Base-by-base conservation (phyloP, 2,888 invertebrate genomes). In the Aleiodes alternator region DNA sequence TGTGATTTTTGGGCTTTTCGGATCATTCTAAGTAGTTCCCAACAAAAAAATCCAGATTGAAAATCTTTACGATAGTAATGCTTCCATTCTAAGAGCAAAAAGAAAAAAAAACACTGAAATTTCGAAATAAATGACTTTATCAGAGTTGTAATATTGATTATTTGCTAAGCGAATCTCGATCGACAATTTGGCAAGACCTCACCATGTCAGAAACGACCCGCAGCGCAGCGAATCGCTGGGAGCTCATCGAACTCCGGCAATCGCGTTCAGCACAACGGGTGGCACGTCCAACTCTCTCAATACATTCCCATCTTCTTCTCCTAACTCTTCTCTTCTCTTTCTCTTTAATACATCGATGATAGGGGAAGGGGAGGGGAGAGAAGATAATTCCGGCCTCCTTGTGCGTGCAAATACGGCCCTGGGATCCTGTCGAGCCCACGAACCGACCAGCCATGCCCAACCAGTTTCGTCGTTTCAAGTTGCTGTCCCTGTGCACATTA, bases 391-490 rank as follows among this genome's bases (percentile, higher is more conserved):
- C 56, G 14, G n/a, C n/a, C n/a, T n/a, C n/a, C n/a, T n/a, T n/a
- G 56, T 29, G n/a, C 31, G 9, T 29, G 38, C 8, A 50, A 31
- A 59, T 61, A 50, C 59, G 12, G 59, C 55, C 69, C 34, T 59
- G 57, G 34, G 48, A 69, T 61, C 61, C 61, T 38, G 61, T 61
- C 57, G 59, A 74, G 51, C 29, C 51, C 38, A 61, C 70, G 56
- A 78, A 71, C 70, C 66, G 70, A 50, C 76, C 72, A 72, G 68
- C 68, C 72, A 50, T 68, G 68, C 50, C 76, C 70, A 72, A 75
- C 73, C 80, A 75, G 78, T 75, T 78, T 75, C 57, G 77, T 76
- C 57, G 64, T 69, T 69, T 68, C 59, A 23, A 71, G 71, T 72
- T 73, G 72, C 77, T 68, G 73, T 69, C 72, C 74, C 75, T 69